Base-by-base conservation (phyloP, 2,797 vertebrate species). In the Chelon labrosus region DNA sequence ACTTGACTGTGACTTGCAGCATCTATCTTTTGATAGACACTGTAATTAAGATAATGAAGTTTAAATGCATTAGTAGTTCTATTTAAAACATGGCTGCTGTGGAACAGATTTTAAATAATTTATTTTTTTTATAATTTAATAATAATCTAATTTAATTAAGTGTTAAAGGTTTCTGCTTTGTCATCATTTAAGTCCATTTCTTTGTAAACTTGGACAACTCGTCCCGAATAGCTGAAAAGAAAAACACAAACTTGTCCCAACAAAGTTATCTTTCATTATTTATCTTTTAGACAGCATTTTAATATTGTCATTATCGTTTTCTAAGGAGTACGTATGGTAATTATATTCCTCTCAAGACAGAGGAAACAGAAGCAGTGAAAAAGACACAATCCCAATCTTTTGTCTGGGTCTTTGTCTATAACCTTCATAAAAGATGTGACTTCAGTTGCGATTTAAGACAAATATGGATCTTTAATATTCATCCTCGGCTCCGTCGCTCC, bases 41-140 rank as follows among this genome's bases (percentile, higher is more conserved):
- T 59, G 72, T 87, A 89, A 93, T 92, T 91, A 91, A 81, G 87
- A 88, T 90, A 85, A 91, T 84, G 75, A 82, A 54, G 70, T 88
- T 87, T 85, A 86, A 87, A 86, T 85, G 82, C 80, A 86, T 88
- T 79, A 89, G 84, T 69, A 66, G 63, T 76, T 83, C 83, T 89
- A 85, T 91, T 90, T 91, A 84, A 89, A 83, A 86, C 70, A 75
- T 20, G 56, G 61, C 49, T 74, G 73, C 76, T 56, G 65, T 75
- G 52, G 51, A 73, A 57, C 35, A 57, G 50, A 61, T 76, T 68
- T n/a, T n/a, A n/a, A n/a, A n/a, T n/a, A n/a, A n/a, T 42, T 64
- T 65, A 78, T 44, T 16, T 16, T 14, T 44, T 16, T 16, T 14
- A 35, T 35, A 1, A 35, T 52, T 27, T 41, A 62, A 73, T 61